These are phyloP conservation scores for Malaclemys terrapin DNA, from an alignment of 2,113 vertebrate genomes.

Conservation along the genomic window DNA sequence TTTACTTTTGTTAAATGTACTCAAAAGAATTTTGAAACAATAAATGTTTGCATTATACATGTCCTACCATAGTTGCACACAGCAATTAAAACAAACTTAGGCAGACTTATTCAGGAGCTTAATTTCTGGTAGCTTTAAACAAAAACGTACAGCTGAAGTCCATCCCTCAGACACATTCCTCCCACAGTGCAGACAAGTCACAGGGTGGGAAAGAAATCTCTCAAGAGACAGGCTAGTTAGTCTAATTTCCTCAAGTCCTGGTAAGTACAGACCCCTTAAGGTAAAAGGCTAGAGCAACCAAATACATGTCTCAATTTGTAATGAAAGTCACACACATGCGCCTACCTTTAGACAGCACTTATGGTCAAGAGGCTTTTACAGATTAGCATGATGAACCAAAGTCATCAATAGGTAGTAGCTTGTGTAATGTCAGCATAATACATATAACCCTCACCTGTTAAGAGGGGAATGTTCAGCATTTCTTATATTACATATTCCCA, in stretches of 20 bases:
- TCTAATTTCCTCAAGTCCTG: conserved; percentile 9
- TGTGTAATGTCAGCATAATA: background rate
- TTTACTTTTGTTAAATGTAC: background rate
- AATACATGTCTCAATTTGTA: conserved; percentile 51
- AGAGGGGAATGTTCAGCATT: background rate
- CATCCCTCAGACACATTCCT: background rate
- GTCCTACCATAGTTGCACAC: background rate
- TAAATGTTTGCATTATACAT: background rate
- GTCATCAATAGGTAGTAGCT: background rate
- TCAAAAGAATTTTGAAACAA: background rate
- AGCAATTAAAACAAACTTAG: conserved; percentile 24
- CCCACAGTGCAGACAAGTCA: conserved; percentile 1
- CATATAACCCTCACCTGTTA: rapidly evolving
- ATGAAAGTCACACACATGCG: background rate
- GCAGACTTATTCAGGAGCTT: background rate
- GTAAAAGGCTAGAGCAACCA: conserved; percentile 44
- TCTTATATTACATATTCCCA: background rate
- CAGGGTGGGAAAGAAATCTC: background rate
- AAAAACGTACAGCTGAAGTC: background rate
- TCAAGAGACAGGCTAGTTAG: background rate
- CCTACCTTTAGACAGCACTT: conserved; percentile 1
- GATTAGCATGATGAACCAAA: conserved; percentile 30
- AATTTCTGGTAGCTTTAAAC: background rate
- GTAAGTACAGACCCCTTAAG: conserved; percentile 53
- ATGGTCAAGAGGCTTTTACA: conserved; percentile 24